Percentiles rank a stretch among this genome's conserved stretches.
These are phyloP conservation scores for Catalaphyllia jardinei DNA, from an alignment of 64 coral and sea anemone species.

Conservation along the genomic window DNA sequence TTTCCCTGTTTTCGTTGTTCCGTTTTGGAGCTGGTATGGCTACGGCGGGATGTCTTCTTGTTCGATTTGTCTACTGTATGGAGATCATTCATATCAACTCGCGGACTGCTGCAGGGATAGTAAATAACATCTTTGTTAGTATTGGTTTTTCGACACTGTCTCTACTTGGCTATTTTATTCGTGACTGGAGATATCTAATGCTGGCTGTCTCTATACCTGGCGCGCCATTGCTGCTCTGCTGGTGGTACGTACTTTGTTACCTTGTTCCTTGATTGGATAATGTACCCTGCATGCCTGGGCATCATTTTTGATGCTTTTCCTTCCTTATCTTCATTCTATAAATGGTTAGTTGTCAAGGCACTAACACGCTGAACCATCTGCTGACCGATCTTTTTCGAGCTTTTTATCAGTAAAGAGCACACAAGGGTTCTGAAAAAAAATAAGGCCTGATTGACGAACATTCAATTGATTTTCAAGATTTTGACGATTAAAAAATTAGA, in stretches of 20 bases:
- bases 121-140: constrained; percentile 77
- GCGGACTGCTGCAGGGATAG: constrained; percentile 70
- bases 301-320: neutral
- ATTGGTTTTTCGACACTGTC: constrained; percentile 58
- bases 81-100: constrained; percentile 68
- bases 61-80: constrained; percentile 85
- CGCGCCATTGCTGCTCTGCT: constrained; percentile 55
- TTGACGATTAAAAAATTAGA: no score
- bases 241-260: constrained; percentile 57
- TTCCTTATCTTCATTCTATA: neutral
- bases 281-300: neutral
- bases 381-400: no score
- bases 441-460: no score
- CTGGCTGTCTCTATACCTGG: constrained; percentile 60
- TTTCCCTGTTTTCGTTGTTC: constrained; percentile 78
- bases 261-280: neutral
- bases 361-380: no score
- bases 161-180: constrained; percentile 75
- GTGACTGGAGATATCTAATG: constrained; percentile 83
- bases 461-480: no score
- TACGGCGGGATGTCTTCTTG: constrained; percentile 73
- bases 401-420: no score
- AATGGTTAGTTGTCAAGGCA: no score
- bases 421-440: no score
- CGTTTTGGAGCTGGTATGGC: constrained; percentile 70